These are phyloP conservation scores for Diadromus collaris DNA, from an alignment of 2,888 invertebrate species.

Conservation along the genomic window DNA sequence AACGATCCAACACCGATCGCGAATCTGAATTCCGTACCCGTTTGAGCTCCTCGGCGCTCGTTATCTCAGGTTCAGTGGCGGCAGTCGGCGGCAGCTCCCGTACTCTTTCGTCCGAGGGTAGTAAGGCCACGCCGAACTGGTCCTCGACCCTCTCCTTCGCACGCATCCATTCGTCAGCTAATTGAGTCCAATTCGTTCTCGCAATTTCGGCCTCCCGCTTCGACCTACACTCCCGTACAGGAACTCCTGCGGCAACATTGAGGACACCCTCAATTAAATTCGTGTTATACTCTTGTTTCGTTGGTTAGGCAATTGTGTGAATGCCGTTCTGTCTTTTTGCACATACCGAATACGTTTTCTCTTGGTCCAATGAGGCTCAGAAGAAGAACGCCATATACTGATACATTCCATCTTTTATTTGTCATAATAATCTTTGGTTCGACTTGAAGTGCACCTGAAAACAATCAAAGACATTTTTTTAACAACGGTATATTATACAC, in stretches of 20 bases:
- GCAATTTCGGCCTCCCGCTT: constrained; percentile 70
- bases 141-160: constrained; percentile 68
- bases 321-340: not conserved
- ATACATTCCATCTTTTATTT: constrained; percentile 72
- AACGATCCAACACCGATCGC: not conserved
- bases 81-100: constrained; percentile 71
- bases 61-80: constrained; percentile 65
- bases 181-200: constrained; percentile 74
- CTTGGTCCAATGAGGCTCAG: constrained; percentile 65
- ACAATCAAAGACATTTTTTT: constrained; percentile 29
- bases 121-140: constrained; percentile 69
- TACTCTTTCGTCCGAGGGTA: constrained; percentile 68
- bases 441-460: constrained; percentile 69
- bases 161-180: constrained; percentile 76
- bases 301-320: not conserved
- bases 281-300: constrained; percentile 34
- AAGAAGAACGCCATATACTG: constrained; percentile 63
- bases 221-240: constrained; percentile 61
- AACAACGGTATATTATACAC: not conserved
- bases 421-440: constrained; percentile 73
- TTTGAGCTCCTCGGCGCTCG: constrained; percentile 65
- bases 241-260: constrained; percentile 64
- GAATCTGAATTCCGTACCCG: constrained; percentile 65
- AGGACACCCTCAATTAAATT: constrained; percentile 7
- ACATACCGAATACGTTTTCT: constrained; percentile 68